Evolutionary conservation across 1,140 invertebrate genomes (phyloP).

Genomic region (Pomacea maculata): DNA sequence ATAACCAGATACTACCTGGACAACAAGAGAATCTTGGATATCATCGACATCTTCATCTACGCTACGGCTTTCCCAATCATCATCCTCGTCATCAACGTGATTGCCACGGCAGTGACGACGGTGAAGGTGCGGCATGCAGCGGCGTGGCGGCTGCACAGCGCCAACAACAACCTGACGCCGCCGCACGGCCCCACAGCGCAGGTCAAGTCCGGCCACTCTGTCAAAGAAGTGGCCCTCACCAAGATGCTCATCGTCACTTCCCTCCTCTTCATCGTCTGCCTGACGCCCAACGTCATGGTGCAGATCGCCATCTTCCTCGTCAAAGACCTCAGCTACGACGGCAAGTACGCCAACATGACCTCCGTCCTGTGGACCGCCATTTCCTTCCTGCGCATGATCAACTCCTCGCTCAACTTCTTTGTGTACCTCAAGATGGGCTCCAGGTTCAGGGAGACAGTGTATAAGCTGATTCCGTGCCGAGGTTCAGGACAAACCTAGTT

Average conservation of each 20-base stretch:
- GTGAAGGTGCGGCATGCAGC: neutral
- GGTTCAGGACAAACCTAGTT: neutral
- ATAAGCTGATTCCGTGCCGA: neutral
- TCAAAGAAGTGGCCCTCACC: conserved; percentile 3
- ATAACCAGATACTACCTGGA: conserved; percentile 1
- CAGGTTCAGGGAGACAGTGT: neutral
- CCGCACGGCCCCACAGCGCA: too few relatives aligned
- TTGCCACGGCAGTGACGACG: conserved; percentile 10
- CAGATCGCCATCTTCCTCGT: conserved; percentile 11
- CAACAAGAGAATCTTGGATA: conserved; percentile 11
- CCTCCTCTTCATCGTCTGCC: conserved; percentile 20
- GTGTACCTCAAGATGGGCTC: conserved; percentile 14
- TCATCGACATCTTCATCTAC: neutral
- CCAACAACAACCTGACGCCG: neutral
- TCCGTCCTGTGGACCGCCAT: conserved; percentile 2
- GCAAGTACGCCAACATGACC: conserved; percentile 1
- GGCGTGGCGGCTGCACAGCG: neutral
- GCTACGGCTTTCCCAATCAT: conserved; percentile 1
- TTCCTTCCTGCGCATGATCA: neutral
- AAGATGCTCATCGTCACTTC: conserved; percentile 17
- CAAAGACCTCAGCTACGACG: conserved; percentile 3
- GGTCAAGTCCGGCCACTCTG: too few relatives aligned
- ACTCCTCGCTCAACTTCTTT: conserved; percentile 22
- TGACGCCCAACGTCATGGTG: conserved; percentile 8
- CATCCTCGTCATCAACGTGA: conserved; percentile 11